A percentile compares a stretch with the other conserved stretches of the same genome.
These are phyloP conservation scores for Riparia riparia DNA, from an alignment of 2,113 vertebrate genomes.

Conservation along the genomic window DNA sequence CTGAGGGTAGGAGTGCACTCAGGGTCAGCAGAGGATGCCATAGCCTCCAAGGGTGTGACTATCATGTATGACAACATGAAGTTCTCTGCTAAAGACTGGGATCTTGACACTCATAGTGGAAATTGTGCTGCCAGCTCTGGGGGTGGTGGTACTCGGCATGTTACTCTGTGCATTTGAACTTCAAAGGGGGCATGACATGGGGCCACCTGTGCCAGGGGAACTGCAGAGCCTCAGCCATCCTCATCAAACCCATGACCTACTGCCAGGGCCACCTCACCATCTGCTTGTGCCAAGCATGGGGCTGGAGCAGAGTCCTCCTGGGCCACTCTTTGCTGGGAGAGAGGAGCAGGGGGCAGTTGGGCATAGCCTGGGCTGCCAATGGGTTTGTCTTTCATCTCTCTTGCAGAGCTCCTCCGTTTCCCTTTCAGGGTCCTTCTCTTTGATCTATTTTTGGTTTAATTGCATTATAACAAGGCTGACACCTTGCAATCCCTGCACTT, in stretches of 20 bases:
- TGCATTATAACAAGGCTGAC: too few species aligned
- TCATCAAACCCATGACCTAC: conserved; percentile 2
- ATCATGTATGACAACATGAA: conserved; percentile 53
- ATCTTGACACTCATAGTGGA: not conserved
- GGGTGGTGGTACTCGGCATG: conserved; percentile 23
- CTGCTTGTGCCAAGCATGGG: too few species aligned
- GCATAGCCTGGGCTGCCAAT: too few species aligned
- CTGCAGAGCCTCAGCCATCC: conserved; percentile 27
- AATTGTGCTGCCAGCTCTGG: not conserved
- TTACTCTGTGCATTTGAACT: conserved; percentile 3
- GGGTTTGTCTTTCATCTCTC: too few species aligned
- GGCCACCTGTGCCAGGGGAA: not conserved
- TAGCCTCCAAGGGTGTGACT: not conserved
- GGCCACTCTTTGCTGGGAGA: too few species aligned
- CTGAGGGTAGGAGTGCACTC: not conserved
- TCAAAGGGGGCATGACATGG: not conserved
- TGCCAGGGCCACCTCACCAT: too few species aligned
- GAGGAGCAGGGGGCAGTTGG: too few species aligned
- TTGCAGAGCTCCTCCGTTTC: too few species aligned
- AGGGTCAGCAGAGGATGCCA: not conserved
- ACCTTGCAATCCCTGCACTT: too few species aligned
- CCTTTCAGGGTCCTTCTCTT: too few species aligned
- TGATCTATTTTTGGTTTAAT: too few species aligned
- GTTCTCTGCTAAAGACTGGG: conserved; percentile 31
- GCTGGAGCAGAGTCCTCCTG: too few species aligned